Evolutionary conservation across 2,888 invertebrate species (phyloP), one percentile per base, ranked within the genome.

Genomic region (Lydus trimaculatus): DNA sequence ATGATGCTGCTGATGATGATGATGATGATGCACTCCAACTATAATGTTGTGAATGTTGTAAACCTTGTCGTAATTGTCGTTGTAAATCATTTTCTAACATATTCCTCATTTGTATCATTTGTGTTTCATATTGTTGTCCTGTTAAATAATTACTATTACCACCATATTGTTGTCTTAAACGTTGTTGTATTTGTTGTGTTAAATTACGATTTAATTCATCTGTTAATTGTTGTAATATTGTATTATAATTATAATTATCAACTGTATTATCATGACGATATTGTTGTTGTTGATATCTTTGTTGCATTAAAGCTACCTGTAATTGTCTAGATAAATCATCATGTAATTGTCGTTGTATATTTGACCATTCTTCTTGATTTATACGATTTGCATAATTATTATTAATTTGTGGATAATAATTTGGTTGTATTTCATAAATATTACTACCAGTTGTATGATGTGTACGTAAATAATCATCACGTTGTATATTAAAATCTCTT

Each of bases 171-270:
- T 78, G 77, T 13, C 76, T 72, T 64, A 72, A 77, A 63, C 78
- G 76, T 31, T 77, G 76, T 61, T 83, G 77, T 5, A 84, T 65
- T 61, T 82, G 80, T 65, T 79, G 73, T 0, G 84, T 84, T 9
- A 84, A 72, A 69, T 85, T 85, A 33, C 80, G 75, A 65, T 82
- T 81, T 13, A 85, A 67, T 64, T 85, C 83, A 17, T 83, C 79
- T n/a, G 78, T 75, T 2, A 85, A 73, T 64, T 81, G 76, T 66
- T 81, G 78, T 31, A 81, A 70, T 11, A 78, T 72, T n/a, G 66
- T 59, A 66, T 80, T 79, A 65, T 80, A 79, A 63, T 65, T 76
- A 63, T 33, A 58, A 25, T 36, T 61, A n/a, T 59, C 28, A 11
- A 65, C 63, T 48, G 65, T 58, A 68, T 73, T 58, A 23, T 58